Percentiles rank a stretch among this genome's conserved stretches.
Evolutionary conservation across 2,113 vertebrate genomes (phyloP).

Genomic region (Elaphurus davidianus): DNA sequence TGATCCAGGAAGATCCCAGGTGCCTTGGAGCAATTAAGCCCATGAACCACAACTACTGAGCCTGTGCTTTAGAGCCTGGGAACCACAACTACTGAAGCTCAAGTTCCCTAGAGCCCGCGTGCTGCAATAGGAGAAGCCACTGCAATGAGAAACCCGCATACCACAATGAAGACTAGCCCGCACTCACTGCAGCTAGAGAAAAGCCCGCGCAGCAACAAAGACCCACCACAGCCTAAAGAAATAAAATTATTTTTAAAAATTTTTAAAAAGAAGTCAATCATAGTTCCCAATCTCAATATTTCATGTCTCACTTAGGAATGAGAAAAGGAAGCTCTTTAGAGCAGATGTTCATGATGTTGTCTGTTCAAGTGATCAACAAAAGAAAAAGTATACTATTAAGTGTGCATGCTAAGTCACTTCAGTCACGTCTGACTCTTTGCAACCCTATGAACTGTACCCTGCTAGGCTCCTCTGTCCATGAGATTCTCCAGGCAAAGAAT

Average conservation of each 20-base stretch:
- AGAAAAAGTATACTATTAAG: neutral
- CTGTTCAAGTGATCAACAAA: neutral
- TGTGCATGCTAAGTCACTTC: neutral
- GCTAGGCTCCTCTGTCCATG: neutral
- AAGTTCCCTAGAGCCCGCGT: neutral
- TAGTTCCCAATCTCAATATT: neutral
- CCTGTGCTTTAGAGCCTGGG: neutral
- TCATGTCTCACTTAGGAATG: neutral
- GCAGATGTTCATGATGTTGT: neutral
- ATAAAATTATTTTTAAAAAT: neutral
- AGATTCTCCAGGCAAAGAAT: neutral
- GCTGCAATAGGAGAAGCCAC: neutral
- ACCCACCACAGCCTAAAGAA: neutral
- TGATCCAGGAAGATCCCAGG: neutral
- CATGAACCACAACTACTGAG: neutral
- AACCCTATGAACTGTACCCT: neutral
- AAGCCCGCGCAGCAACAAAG: rapidly evolving
- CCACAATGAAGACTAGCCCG: neutral
- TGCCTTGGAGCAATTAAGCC: neutral
- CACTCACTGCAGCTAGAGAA: neutral
- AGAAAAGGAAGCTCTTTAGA: neutral
- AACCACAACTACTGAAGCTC: neutral
- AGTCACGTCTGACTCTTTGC: neutral
- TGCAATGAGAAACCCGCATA: neutral
- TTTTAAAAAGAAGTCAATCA: neutral